A percentile compares a stretch with the other conserved stretches of the same genome.
Conservation (phyloP, 2,888 invertebrate species). For the Caenorhabditis wallacei region DNA sequence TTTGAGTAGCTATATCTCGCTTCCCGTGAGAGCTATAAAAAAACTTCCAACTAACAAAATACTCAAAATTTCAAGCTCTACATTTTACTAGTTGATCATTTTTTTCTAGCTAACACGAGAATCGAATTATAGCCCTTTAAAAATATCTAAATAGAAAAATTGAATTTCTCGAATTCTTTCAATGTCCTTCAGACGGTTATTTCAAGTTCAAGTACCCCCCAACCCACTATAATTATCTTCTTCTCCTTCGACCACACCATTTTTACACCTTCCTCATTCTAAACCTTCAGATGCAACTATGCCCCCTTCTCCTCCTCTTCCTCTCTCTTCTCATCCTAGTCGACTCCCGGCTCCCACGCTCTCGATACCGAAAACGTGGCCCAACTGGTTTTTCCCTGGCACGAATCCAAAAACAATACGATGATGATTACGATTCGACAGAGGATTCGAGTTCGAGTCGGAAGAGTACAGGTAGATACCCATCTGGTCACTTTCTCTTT, state of each 20-base stretch:
- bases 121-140: background rate
- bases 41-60: too few species aligned
- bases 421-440: constrained; percentile 66
- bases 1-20: too few species aligned
- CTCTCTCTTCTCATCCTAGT: constrained; percentile 6
- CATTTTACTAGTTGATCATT: too few species aligned
- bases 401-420: constrained; percentile 69
- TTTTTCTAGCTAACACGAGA: too few species aligned
- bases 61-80: too few species aligned
- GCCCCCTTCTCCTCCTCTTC: constrained; percentile 11
- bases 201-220: constrained; percentile 55
- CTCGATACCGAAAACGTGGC: constrained; percentile 60
- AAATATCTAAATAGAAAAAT: too few species aligned
- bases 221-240: background rate
- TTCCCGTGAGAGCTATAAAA: too few species aligned
- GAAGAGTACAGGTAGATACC: constrained; percentile 48
- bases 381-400: constrained; percentile 74
- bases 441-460: constrained; percentile 40
- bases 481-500: constrained; percentile 53
- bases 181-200: constrained; percentile 46
- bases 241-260: constrained; percentile 40
- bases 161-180: too few species aligned
- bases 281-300: constrained; percentile 52
- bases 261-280: background rate
- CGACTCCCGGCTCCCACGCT: background rate